Evolutionary conservation across 2,888 invertebrate genomes (phyloP).

Genomic region (Calameuta pallipes): DNA sequence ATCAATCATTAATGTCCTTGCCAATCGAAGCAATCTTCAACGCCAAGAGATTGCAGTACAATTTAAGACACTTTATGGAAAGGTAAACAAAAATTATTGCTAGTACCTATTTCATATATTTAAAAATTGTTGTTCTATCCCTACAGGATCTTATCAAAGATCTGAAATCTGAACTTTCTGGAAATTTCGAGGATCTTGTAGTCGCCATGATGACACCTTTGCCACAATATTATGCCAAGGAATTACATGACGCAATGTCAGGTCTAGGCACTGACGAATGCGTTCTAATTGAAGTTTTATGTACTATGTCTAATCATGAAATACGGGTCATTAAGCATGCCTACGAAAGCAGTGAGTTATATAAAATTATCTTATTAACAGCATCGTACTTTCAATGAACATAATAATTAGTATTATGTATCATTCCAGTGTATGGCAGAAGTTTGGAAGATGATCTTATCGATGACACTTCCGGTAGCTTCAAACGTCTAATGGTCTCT

Average conservation of each 20-base stretch:
- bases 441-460: constrained; percentile 85
- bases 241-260: constrained; percentile 70
- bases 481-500: constrained; percentile 89
- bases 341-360: constrained; percentile 65
- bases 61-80: constrained; percentile 75
- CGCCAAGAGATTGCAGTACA: constrained; percentile 70
- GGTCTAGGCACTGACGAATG: constrained; percentile 72
- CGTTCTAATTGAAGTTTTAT: constrained; percentile 71
- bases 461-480: constrained; percentile 92
- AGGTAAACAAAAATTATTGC: constrained; percentile 61
- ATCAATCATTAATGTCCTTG: constrained; percentile 71
- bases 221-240: constrained; percentile 71
- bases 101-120: not conserved
- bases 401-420: constrained; percentile 10
- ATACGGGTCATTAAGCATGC: constrained; percentile 67
- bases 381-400: not conserved
- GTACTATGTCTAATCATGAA: constrained; percentile 71
- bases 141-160: constrained; percentile 67
- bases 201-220: constrained; percentile 71
- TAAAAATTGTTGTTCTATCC: not conserved
- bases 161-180: constrained; percentile 71
- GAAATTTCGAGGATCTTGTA: constrained; percentile 71
- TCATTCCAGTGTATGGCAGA: constrained; percentile 78
- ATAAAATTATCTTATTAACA: not conserved
- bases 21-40: constrained; percentile 71